Base-by-base conservation (phyloP, 2,113 vertebrate genomes). In the Pelodiscus sinensis region DNA sequence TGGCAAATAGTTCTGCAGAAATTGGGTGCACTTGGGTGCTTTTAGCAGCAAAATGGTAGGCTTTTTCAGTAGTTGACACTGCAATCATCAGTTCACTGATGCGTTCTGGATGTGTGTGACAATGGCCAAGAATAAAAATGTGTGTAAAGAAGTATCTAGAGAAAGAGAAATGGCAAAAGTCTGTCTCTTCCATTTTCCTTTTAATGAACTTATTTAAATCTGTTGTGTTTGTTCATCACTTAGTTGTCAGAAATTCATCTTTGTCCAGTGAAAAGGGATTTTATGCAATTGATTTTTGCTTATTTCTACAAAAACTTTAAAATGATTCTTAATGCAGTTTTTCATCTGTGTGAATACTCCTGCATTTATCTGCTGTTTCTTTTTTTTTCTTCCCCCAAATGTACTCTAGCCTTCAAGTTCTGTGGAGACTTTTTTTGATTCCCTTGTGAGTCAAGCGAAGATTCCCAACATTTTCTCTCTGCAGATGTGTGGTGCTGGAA, bases 341-440 rank as follows among this genome's bases (percentile, higher is more conserved):
- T 6, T 54, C 29, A 27, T 73, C 13, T 68, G 24, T 60, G 94
- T 50, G 15, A 94, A 79, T 84, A 19, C 38, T 71, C 75, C 31
- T 89, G 18, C 24, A 77, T 90, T 91, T 96, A 27, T 56, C 10
- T 55, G 65, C 31, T 56, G 85, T 90, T 78, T 82, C 5, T 25
- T 82, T 52, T 50, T 84, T 62, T 93, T 94, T 81, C 90, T 93
- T 89, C 89, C 68, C 29, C 83, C 81, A 44, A 18, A 82, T 95
- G 86, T 92, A 87, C 81, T 90, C n/a, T 97, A 99, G 99, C 99
- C 99, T 0, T 99, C 99, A 75, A 98, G 98, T 24, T 98, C 99
- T 1, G 98, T 99, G 97, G 98, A 99, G 96, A 99, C 99, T 0
- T 99, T 99, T 98, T 99, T 99, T 86, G 98, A 99, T 93, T 99